Evolutionary conservation across 2,797 vertebrate species (phyloP).

Genomic region (Smutsia temminckii): DNA sequence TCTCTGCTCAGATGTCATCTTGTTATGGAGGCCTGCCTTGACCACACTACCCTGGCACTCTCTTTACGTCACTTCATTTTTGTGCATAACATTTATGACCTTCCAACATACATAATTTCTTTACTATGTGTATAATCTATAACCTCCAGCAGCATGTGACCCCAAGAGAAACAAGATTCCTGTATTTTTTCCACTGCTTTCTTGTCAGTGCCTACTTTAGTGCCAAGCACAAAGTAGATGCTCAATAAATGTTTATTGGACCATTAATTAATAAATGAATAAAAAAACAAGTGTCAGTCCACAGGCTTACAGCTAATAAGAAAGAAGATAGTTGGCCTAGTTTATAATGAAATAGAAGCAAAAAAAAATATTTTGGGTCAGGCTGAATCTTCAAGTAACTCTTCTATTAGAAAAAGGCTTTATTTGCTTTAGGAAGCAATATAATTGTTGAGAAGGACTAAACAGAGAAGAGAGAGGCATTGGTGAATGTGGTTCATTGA

Average conservation of each 20-base stretch:
- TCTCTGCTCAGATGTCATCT: neutral
- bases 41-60: neutral
- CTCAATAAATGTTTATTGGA: neutral
- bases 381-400: neutral
- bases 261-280: neutral
- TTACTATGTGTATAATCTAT: neutral
- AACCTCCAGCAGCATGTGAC: neutral
- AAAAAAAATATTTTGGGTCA: neutral
- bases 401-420: neutral
- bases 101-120: neutral
- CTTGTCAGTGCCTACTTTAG: neutral
- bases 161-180: neutral
- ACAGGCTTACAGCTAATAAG: neutral
- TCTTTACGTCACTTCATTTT: neutral
- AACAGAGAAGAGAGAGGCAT: neutral
- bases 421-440: neutral
- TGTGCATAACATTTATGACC: neutral
- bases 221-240: neutral
- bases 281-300: neutral
- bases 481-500: neutral
- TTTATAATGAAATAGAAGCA: slow-evolving; percentile 1
- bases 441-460: neutral
- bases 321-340: neutral
- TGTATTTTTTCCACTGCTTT: neutral
- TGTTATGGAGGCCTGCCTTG: neutral